Conservation (phyloP, 2,888 invertebrate genomes). For the Erebia epiphron region DNA sequence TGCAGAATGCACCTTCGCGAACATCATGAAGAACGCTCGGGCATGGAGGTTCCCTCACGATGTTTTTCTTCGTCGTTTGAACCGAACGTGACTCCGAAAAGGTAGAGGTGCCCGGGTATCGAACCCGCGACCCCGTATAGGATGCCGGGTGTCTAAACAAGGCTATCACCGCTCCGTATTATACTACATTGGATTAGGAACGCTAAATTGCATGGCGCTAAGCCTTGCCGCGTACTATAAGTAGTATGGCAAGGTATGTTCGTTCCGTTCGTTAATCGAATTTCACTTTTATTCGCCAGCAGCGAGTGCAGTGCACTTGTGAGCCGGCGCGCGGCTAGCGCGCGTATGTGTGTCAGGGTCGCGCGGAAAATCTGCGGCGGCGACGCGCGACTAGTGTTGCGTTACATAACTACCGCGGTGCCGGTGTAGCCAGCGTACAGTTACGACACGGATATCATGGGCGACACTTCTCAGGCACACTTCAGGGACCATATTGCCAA, state of each 20-base stretch:
- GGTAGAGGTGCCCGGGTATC: too few species aligned
- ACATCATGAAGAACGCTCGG: too few species aligned
- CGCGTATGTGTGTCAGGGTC: slow-evolving; percentile 46
- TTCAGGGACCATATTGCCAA: too few species aligned
- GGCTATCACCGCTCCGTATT: too few species aligned
- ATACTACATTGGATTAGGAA: neutral
- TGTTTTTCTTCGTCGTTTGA: too few species aligned
- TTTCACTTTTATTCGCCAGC: slow-evolving; percentile 19
- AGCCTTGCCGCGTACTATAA: neutral
- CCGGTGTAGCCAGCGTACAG: neutral
- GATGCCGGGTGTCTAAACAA: too few species aligned
- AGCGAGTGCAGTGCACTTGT: slow-evolving; percentile 46
- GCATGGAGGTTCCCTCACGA: too few species aligned
- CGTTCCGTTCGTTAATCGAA: neutral
- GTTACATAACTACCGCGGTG: slow-evolving; percentile 26
- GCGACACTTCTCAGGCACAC: too few species aligned
- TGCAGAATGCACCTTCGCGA: too few species aligned
- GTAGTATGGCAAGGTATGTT: neutral
- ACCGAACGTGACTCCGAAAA: too few species aligned
- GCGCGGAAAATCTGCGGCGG: slow-evolving; percentile 49
- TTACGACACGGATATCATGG: neutral
- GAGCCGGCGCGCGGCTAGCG: slow-evolving; percentile 40
- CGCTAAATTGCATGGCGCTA: neutral
- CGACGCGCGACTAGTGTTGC: slow-evolving; percentile 29
- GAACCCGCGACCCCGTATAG: too few species aligned